phyloP scores from a whole-genome alignment of 2,113 vertebrate genomes.

The Corythornis madagascariensis region DNA sequence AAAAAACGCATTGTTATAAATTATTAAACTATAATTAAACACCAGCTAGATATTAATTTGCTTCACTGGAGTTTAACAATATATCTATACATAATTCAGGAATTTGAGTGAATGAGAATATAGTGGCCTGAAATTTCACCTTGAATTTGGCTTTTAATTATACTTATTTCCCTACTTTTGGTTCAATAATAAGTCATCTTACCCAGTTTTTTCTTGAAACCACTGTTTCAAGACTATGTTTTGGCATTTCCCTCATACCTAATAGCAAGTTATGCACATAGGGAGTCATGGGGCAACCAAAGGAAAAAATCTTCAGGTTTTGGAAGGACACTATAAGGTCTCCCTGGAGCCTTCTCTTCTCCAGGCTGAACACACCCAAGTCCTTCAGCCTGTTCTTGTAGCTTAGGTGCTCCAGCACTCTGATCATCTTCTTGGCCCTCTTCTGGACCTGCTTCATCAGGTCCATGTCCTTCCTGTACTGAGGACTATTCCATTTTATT shows the following conservation, averaged over 20 bases:
- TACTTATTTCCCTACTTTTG: not conserved
- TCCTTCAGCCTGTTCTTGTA: no score
- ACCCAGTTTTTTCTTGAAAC: not conserved
- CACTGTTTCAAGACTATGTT: not conserved
- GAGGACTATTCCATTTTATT: not conserved
- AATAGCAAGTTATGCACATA: not conserved
- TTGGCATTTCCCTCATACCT: not conserved
- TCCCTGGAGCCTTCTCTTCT: no score
- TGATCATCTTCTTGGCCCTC: no score
- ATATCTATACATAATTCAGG: not conserved
- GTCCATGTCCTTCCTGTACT: no score
- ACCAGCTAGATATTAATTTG: conserved; percentile 1
- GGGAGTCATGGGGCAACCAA: not conserved
- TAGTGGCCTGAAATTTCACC: not conserved
- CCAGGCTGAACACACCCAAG: no score
- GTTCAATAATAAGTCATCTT: not conserved
- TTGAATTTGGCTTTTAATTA: not conserved
- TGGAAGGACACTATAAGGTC: no score
- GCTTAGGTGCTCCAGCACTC: no score
- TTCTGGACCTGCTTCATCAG: no score
- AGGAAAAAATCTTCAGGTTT: not conserved
- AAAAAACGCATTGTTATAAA: not conserved
- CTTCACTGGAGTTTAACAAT: not conserved
- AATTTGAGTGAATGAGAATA: not conserved
- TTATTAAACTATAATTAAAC: conserved; percentile 31